These are phyloP conservation scores for Cyanoliseus patagonus DNA, from an alignment of 2,113 vertebrate species.

Conservation along the genomic window DNA sequence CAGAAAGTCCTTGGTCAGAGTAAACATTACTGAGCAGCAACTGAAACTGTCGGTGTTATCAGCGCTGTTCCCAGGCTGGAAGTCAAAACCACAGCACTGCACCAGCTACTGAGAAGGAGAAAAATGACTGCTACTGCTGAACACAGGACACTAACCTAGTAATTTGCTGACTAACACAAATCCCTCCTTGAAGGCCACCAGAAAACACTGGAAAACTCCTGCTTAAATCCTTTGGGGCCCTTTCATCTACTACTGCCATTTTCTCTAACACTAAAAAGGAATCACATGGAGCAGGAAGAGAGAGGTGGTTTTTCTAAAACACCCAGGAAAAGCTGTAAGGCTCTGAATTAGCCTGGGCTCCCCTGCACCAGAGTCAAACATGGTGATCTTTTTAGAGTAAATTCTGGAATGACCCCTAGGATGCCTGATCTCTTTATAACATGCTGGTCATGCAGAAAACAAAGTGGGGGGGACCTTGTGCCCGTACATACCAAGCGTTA, in stretches of 20 bases:
- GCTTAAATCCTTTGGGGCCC: neutral
- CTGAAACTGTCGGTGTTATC: too few relatives aligned
- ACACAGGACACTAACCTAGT: too few relatives aligned
- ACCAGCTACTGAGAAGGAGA: too few relatives aligned
- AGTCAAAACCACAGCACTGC: too few relatives aligned
- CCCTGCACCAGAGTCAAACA: neutral
- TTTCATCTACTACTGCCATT: neutral
- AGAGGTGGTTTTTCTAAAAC: conserved; percentile 36
- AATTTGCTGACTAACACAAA: neutral
- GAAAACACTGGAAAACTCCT: conserved; percentile 40
- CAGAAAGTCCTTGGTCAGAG: too few relatives aligned
- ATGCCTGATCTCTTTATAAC: neutral
- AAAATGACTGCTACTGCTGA: too few relatives aligned
- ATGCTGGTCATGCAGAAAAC: neutral
- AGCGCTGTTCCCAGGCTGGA: too few relatives aligned
- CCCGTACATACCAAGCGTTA: neutral
- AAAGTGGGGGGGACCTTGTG: neutral
- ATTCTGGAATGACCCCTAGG: neutral
- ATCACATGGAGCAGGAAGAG: neutral
- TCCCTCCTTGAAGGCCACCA: neutral
- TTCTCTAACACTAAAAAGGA: neutral
- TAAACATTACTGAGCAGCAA: too few relatives aligned
- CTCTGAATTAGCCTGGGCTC: neutral
- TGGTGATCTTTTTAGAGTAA: neutral
- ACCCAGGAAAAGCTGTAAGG: neutral